These are phyloP conservation scores for Heliothis subflexa DNA, from an alignment of 1,140 invertebrate genomes.

Conservation along the genomic window DNA sequence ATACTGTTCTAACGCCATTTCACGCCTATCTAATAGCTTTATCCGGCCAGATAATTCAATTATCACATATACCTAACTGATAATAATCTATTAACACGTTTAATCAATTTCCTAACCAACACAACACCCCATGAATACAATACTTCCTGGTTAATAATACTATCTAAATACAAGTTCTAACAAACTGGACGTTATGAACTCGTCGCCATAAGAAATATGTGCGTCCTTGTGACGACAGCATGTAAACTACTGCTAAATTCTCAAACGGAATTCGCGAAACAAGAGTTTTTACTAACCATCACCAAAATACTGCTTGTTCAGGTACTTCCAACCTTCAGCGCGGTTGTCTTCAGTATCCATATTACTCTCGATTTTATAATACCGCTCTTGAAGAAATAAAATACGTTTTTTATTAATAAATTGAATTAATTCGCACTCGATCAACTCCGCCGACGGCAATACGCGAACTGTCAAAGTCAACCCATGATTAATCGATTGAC, in stretches of 20 bases:
- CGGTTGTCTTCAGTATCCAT: constrained; percentile 79
- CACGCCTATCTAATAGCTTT: not conserved
- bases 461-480: constrained; percentile 59
- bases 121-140: not conserved
- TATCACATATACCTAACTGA: constrained; percentile 31
- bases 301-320: constrained; percentile 85
- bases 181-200: constrained; percentile 12
- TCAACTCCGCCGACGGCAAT: constrained; percentile 23
- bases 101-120: not conserved
- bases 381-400: constrained; percentile 2
- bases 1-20: constrained; percentile 6
- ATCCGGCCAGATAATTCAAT: constrained; percentile 13
- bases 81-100: constrained; percentile 19
- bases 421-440: constrained; percentile 43
- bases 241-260: constrained; percentile 43
- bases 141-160: not conserved
- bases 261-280: constrained; percentile 48
- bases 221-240: constrained; percentile 55
- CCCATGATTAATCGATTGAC: constrained; percentile 46
- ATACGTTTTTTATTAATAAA: constrained; percentile 44
- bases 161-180: not conserved
- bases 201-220: constrained; percentile 30
- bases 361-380: constrained; percentile 24
- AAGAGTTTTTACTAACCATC: constrained; percentile 74
- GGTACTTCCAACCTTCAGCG: constrained; percentile 85